Conservation (phyloP, 2,888 invertebrate genomes). For the Polyommatus iphigenia region DNA sequence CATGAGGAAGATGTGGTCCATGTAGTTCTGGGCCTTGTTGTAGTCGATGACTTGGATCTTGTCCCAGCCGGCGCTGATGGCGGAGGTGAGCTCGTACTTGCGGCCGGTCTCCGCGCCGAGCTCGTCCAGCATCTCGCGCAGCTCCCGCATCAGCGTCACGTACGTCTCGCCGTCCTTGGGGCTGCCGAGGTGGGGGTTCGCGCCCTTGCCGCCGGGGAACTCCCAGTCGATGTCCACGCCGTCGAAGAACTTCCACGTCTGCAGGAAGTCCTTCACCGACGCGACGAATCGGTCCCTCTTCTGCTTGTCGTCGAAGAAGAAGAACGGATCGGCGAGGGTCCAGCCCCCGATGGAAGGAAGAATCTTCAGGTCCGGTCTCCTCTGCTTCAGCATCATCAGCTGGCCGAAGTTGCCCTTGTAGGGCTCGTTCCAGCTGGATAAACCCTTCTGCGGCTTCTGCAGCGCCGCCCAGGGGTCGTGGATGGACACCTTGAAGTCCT, state of each 20-base stretch:
- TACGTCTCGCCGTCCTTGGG: conserved; percentile 70
- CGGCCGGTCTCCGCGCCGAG: conserved; percentile 65
- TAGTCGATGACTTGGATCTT: conserved; percentile 76
- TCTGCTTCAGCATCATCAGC: conserved; percentile 72
- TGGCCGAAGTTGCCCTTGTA: conserved; percentile 77
- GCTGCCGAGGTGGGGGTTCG: conserved; percentile 68
- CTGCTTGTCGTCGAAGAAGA: conserved; percentile 65
- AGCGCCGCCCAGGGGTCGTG: conserved; percentile 76
- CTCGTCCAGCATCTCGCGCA: conserved; percentile 69
- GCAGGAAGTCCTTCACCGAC: conserved; percentile 71
- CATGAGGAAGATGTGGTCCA: conserved; percentile 77
- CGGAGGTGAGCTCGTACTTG: conserved; percentile 73
- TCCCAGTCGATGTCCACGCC: conserved; percentile 77
- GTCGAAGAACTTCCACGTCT: conserved; percentile 76
- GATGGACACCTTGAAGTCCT: conserved; percentile 73
- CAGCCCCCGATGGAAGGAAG: conserved; percentile 73
- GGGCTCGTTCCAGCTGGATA: conserved; percentile 74
- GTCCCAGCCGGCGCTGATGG: conserved; percentile 77
- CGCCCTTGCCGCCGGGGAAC: conserved; percentile 76
- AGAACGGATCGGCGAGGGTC: conserved; percentile 75
- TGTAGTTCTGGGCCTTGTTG: conserved; percentile 69
- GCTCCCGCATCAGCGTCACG: conserved; percentile 67
- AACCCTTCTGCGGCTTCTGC: conserved; percentile 72
- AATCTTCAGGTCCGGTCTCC: conserved; percentile 69
- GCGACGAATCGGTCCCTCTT: conserved; percentile 69